phyloP scores from a whole-genome alignment of 2,888 invertebrate genomes.

The Drosophila borealis region DNA sequence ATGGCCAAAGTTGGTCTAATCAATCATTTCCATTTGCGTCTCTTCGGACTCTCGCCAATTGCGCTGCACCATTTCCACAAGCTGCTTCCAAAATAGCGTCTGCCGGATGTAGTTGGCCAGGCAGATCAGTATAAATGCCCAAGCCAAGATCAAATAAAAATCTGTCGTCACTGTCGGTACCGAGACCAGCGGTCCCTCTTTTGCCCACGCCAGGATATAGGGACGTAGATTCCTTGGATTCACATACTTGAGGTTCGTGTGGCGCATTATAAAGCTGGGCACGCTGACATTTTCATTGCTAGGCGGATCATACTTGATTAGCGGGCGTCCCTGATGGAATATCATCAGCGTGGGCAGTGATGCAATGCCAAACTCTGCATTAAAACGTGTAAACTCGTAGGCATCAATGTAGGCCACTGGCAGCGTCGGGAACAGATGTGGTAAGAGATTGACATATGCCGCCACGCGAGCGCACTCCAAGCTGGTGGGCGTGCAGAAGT shows the following conservation, averaged over 20 bases:
- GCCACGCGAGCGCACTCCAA: slow-evolving; percentile 96
- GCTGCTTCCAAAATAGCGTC: slow-evolving; percentile 91
- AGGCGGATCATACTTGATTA: slow-evolving; percentile 57
- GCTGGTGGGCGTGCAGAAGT: slow-evolving; percentile 96
- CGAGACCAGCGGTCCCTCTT: slow-evolving; percentile 89
- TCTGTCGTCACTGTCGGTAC: slow-evolving; percentile 92
- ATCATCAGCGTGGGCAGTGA: slow-evolving; percentile 95
- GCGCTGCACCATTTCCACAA: slow-evolving; percentile 93
- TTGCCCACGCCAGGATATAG: slow-evolving; percentile 83
- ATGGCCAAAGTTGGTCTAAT: slow-evolving; percentile 26
- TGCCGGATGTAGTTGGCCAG: slow-evolving; percentile 91
- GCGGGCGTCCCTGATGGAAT: slow-evolving; percentile 94
- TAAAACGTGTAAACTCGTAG: slow-evolving; percentile 92
- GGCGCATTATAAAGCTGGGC: slow-evolving; percentile 90
- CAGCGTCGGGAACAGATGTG: slow-evolving; percentile 93
- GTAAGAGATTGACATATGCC: slow-evolving; percentile 95
- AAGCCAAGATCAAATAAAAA: slow-evolving; percentile 92
- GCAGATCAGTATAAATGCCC: slow-evolving; percentile 93
- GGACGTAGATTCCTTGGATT: slow-evolving; percentile 74
- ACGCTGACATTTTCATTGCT: slow-evolving; percentile 92
- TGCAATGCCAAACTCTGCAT: slow-evolving; percentile 95
- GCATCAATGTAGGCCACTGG: slow-evolving; percentile 96
- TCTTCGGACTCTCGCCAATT: slow-evolving; percentile 93
- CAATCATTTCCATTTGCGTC: slow-evolving; percentile 84
- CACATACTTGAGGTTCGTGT: slow-evolving; percentile 89